These are phyloP conservation scores for Cosmorhoe ocellata DNA, from an alignment of 2,888 invertebrate genomes.

Conservation along the genomic window DNA sequence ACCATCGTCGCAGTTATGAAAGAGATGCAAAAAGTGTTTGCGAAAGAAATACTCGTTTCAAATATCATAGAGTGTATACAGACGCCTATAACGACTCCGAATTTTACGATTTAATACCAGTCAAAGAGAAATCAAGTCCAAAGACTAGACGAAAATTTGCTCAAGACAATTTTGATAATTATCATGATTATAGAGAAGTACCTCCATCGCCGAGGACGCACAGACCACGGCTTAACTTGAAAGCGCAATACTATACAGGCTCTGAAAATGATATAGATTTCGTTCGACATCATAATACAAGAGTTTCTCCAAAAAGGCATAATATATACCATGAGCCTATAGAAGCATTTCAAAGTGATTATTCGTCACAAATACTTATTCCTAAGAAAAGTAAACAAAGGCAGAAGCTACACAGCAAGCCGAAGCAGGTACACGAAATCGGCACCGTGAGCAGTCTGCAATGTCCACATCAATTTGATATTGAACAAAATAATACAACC, in stretches of 20 bases:
- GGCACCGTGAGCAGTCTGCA: conserved; percentile 45
- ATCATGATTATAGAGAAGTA: conserved; percentile 59
- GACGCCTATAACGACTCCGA: conserved; percentile 60
- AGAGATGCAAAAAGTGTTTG: conserved; percentile 62
- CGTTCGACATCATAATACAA: conserved; percentile 2
- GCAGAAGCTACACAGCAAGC: conserved; percentile 23
- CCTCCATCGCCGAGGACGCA: conserved; percentile 68
- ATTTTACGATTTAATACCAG: conserved; percentile 67
- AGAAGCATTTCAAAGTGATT: conserved; percentile 37
- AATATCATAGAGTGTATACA: conserved; percentile 38
- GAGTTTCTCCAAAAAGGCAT: conserved; percentile 28
- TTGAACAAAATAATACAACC: conserved; percentile 40
- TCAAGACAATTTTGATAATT: conserved; percentile 46
- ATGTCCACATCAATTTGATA: conserved; percentile 33
- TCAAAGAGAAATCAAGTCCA: conserved; percentile 71
- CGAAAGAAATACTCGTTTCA: conserved; percentile 46
- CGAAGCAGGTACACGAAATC: conserved; percentile 35
- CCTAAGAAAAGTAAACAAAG: conserved; percentile 21
- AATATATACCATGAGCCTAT: conserved; percentile 29
- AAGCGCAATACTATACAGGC: conserved; percentile 55
- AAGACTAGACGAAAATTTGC: conserved; percentile 60
- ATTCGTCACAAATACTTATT: conserved; percentile 27
- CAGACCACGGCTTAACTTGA: conserved; percentile 65
- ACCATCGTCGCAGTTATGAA: conserved; percentile 37
- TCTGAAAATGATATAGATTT: conserved; percentile 42